Conservation (phyloP, 2,888 invertebrate genomes). For the Pherbina coryleti region DNA sequence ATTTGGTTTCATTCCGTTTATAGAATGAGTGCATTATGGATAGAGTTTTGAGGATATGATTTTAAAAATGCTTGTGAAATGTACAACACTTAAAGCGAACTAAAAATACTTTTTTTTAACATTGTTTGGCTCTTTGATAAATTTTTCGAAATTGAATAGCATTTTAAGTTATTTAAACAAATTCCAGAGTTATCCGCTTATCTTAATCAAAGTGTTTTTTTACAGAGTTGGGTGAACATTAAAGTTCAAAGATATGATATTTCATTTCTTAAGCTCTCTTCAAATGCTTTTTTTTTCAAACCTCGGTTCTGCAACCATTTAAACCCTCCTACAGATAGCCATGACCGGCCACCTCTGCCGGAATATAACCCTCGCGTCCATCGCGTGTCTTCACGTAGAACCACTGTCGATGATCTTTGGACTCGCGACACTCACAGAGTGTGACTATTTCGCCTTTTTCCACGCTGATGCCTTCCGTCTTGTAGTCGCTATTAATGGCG, state of each 20-base stretch:
- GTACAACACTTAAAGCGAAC: not conserved
- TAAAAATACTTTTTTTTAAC: too few species aligned
- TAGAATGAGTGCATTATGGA: not conserved
- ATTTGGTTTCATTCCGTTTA: not conserved
- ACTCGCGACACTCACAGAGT: constrained; percentile 73
- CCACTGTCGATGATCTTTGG: constrained; percentile 78
- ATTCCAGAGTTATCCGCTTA: too few species aligned
- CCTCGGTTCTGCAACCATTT: not conserved
- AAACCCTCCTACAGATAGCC: constrained; percentile 75
- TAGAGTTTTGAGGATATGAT: not conserved
- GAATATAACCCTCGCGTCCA: constrained; percentile 82
- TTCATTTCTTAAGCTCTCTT: too few species aligned
- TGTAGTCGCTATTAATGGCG: constrained; percentile 78
- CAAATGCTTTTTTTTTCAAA: too few species aligned
- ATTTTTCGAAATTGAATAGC: too few species aligned
- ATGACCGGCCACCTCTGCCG: constrained; percentile 82
- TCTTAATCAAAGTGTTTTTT: too few species aligned
- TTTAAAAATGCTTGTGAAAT: not conserved
- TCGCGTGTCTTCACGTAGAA: constrained; percentile 81
- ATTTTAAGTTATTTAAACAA: too few species aligned
- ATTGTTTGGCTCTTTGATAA: too few species aligned
- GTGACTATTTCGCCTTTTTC: constrained; percentile 82
- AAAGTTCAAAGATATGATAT: too few species aligned
- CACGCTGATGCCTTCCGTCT: constrained; percentile 75
- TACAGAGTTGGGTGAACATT: too few species aligned